Percentiles rank a stretch among this genome's conserved stretches.
These are phyloP conservation scores for Drosophila sucinea DNA, from an alignment of 1,140 invertebrate genomes.

Conservation along the genomic window DNA sequence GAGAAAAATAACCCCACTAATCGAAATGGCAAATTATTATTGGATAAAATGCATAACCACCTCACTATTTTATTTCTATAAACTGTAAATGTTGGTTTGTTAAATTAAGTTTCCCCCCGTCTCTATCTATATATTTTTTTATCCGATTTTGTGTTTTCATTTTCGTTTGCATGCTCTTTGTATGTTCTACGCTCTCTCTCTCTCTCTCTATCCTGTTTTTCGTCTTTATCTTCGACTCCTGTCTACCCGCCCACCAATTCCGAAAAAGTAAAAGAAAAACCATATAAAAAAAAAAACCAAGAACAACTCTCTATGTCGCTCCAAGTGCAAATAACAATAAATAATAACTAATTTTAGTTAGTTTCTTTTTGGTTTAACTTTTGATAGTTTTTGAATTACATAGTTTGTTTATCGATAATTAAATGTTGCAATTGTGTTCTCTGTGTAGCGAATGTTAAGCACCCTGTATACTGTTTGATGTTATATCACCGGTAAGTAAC, in stretches of 20 bases:
- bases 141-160: conserved; percentile 26
- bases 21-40: conserved; percentile 46
- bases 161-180: conserved; percentile 44
- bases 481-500: conserved; percentile 82
- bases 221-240: conserved; percentile 30
- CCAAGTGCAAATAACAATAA: conserved; percentile 42
- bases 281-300: conserved; percentile 16
- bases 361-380: conserved; percentile 59
- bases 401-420: conserved; percentile 72
- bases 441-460: conserved; percentile 83
- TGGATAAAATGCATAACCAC: conserved; percentile 24
- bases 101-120: conserved; percentile 26
- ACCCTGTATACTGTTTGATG: conserved; percentile 83
- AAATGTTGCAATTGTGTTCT: conserved; percentile 83
- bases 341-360: conserved; percentile 32
- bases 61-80: conserved; percentile 31
- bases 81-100: conserved; percentile 51
- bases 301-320: conserved; percentile 34
- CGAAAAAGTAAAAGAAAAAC: not conserved
- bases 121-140: conserved; percentile 22
- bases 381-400: conserved; percentile 31
- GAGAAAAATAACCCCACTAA: conserved; percentile 47
- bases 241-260: not conserved
- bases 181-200: conserved; percentile 3
- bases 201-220: conserved; percentile 11